Evolutionary conservation across 2,888 invertebrate genomes (phyloP), one percentile per base, ranked within the genome.

Genomic region (Pinctada fucata): DNA sequence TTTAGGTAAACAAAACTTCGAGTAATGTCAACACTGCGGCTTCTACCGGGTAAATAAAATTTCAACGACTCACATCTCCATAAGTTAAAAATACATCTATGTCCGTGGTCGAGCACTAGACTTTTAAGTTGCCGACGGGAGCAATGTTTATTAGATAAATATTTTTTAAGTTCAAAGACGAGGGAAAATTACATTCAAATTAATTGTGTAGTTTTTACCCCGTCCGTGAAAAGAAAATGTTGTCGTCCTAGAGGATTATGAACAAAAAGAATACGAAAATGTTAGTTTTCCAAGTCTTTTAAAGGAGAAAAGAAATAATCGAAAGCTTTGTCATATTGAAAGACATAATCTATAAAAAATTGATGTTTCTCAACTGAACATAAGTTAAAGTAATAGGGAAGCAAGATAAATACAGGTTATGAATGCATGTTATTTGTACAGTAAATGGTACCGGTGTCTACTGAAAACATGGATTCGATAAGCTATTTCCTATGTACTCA

Each of bases 1-100:
- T 74, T 74, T 74, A 74, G 49, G 63, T 65, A 65, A 65, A 74
- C 74, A 74, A n/a, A 65, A 65, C 50, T 66, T 50, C 58, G 63
- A 66, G 63, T 49, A 74, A 51, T 65, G 74, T 74, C 58, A 74
- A 74, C 51, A 74, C 51, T 13, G 50, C 51, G 65, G 65, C 63
- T 74, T 66, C 58, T 63, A 65, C 63, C 66, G 65, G 63, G 66
- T 66, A 74, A 74, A 74, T 45, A 74, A 50, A 16, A 66, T 48
- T 49, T 51, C 48, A 4, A 45, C 49, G 48, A 31, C 49, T 74
- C 74, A 16, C 74, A 74, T 47, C 13, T 8, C 45, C 52, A 16
- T 16, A 52, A 16, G 72, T 72, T 2, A 52, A 8, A 52, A 72
- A 49, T 52, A 16, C 47, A 31, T 51, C 47, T 47, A 72, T 52